Evolutionary conservation across 2,888 invertebrate genomes (phyloP), one percentile per base, ranked within the genome.

Genomic region (Leucophenga maculata): DNA sequence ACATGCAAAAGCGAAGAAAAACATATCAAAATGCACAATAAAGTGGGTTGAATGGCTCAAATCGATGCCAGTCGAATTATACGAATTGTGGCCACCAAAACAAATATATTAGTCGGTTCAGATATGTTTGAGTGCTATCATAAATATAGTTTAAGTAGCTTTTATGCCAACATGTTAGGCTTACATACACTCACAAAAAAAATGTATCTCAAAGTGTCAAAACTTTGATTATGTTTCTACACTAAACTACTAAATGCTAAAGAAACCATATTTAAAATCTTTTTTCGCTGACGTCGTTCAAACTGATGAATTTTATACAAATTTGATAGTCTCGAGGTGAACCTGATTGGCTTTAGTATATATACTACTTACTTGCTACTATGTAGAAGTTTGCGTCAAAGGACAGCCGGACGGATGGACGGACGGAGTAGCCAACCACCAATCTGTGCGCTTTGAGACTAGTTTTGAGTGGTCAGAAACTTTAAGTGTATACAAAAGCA

Each of bases 281-380:
- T 79, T 76, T 74, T 72, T 69, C 74, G 73, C 77, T 83, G 83
- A 81, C 78, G 82, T 79, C 77, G 79, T 73, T 78, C 77, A 72
- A 75, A 71, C 80, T 82, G 81, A 80, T 82, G 80, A 80, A 82
- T 83, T 83, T 50, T 39, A 9, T 39, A 39, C 76, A 78, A 78
- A 80, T 79, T 79, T 82, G 77, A 77, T 77, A 80, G 74, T 76
- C 76, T 82, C 83, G 86, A 85, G 86, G 84, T 83, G 79, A 86
- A 85, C 86, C 73, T 85, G 86, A 83, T 83, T 76, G 67, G 65
- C 31, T 59, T 74, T 73, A 18, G 48, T 16, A 46, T 62, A 22
- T 55, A 22, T 59, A 26, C 57, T 59, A 26, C 57, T 57, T 22
- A 57, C 31, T 57, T 3, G 20, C 57, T 57, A 31, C 11, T 14